Percentiles rank a stretch among this genome's conserved stretches.
These are phyloP conservation scores for Cuculus canorus DNA, from an alignment of 2,797 vertebrate genomes.

Conservation along the genomic window DNA sequence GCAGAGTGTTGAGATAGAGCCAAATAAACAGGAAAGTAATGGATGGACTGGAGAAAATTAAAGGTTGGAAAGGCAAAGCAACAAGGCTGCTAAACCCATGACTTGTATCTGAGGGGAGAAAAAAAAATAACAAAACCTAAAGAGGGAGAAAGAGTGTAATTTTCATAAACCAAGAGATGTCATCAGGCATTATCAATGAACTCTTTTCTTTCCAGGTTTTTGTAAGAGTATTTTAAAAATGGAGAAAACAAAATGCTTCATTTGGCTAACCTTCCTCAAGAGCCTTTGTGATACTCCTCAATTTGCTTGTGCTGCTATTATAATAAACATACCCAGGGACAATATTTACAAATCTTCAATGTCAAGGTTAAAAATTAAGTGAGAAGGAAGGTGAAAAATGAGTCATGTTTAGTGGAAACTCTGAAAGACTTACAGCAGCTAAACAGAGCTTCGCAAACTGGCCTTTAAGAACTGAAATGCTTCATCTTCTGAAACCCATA, in stretches of 20 bases:
- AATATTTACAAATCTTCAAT: not conserved
- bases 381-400: not conserved
- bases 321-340: not conserved
- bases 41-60: not conserved
- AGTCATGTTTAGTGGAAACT: not conserved
- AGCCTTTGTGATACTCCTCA: not conserved
- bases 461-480: not conserved
- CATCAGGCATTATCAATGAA: not conserved
- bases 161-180: not conserved
- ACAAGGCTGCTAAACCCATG: not conserved
- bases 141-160: not conserved
- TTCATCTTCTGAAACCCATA: not conserved
- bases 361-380: not conserved
- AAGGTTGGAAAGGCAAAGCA: not conserved
- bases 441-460: not conserved
- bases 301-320: not conserved
- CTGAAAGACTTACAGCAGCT: not conserved
- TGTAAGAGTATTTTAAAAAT: not conserved
- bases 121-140: not conserved
- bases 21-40: constrained; percentile 32
- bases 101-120: no score
- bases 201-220: not conserved
- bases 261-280: not conserved
- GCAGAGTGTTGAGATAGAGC: not conserved
- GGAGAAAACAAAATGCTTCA: not conserved